Base-by-base conservation (phyloP, 2,888 invertebrate genomes). In the Caenorhabditis parvicauda region DNA sequence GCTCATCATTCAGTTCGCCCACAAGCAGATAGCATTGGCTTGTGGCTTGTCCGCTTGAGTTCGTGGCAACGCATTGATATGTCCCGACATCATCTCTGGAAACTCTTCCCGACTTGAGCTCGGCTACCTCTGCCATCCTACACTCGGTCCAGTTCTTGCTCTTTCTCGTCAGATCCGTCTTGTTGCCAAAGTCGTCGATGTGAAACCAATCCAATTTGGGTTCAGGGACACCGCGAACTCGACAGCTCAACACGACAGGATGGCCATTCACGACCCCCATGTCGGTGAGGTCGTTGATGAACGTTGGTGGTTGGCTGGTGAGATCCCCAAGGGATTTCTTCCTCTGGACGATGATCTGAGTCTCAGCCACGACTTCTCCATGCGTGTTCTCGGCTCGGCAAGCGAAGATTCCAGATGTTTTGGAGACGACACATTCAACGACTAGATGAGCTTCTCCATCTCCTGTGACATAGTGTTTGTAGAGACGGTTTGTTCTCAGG, bases 331-430 rank as follows among this genome's bases (percentile, higher is more conserved):
- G 19, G 7, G 46, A 47, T 19, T 58, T 59, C 58, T 53, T 63
- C 25, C 47, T 37, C 22, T 68, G 61, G 35, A 69, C 68, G 38
- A 66, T 66, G 39, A 77, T 58, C 29, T 67, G 69, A 0, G 72
- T 72, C 44, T 73, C 70, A 41, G 59, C 56, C 41, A 59, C 50
- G n/a, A 64, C 70, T 14, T 44, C 45, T 50, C 83, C 84, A 17
- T 81, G 81, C 5, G 70, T 59, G 72, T 84, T 84, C 55, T 80
- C 76, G 2, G 83, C 83, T 38, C 77, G 64, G 72, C 83, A 84
- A 1, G 83, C 82, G 70, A 84, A 84, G 38, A 82, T 81, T 12
- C 83, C 84, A 62, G 83, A 82, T 58, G 75, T 70, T 57, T 72
- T 76, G 24, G 60, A 59, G 41, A 75, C 72, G 44, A 72, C 73